Conservation (phyloP, 2,797 vertebrate species). For the Crenichthys baileyi region DNA sequence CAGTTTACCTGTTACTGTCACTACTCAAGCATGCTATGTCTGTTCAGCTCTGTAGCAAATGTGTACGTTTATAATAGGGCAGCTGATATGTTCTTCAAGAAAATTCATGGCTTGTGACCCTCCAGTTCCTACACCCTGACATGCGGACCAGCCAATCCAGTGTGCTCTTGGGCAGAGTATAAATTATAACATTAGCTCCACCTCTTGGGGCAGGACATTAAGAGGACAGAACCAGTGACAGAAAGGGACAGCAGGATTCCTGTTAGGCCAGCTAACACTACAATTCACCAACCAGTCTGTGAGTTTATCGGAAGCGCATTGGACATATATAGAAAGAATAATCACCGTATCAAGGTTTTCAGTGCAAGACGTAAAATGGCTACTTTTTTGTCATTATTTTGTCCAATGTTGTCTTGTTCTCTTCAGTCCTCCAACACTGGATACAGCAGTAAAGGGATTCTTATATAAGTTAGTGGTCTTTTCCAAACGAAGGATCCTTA, state of each 20-base stretch:
- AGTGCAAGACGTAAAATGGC: conserved; percentile 85
- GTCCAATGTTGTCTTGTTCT: conserved; percentile 55
- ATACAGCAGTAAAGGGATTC: conserved; percentile 83
- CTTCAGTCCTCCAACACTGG: conserved; percentile 66
- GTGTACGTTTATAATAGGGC: conserved; percentile 56
- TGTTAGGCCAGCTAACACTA: conserved; percentile 86
- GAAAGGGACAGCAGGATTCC: conserved; percentile 65
- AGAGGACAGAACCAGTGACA: conserved; percentile 54
- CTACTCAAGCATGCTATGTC: conserved; percentile 37
- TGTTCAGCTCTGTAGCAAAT: conserved; percentile 54
- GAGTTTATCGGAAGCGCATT: conserved; percentile 81
- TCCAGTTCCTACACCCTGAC: conserved; percentile 66
- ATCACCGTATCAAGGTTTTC: conserved; percentile 67
- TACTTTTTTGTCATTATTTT: conserved; percentile 74
- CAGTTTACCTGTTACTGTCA: conserved; percentile 64
- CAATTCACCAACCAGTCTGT: conserved; percentile 66
- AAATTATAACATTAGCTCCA: conserved; percentile 39
- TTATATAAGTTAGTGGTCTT: conserved; percentile 62
- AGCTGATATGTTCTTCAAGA: conserved; percentile 80
- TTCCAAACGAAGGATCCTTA: conserved; percentile 19
- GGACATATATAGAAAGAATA: conserved; percentile 75
- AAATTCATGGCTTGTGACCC: conserved; percentile 80
- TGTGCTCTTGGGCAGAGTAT: conserved; percentile 59
- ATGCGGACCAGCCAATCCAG: conserved; percentile 75
- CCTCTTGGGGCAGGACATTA: conserved; percentile 51